phyloP scores from a whole-genome alignment of 2,888 invertebrate genomes.

The Pycnomerus fuliginosus region DNA sequence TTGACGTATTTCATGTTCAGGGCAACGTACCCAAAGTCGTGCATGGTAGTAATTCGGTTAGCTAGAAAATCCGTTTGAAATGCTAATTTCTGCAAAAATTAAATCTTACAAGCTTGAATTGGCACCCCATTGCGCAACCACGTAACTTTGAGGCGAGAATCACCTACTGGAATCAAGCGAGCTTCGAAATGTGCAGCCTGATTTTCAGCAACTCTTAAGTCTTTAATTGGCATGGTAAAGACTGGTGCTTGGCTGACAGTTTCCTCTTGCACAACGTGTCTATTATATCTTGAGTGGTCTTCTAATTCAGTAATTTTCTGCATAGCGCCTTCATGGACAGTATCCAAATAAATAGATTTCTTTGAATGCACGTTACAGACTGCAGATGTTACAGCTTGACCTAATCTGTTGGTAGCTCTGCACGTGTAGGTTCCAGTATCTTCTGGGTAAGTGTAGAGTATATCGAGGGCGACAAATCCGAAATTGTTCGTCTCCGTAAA shows the following conservation, averaged over 20 bases:
- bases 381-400: conserved; percentile 91
- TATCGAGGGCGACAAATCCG: conserved; percentile 95
- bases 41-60: conserved; percentile 91
- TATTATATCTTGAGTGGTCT: conserved; percentile 73
- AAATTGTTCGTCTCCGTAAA: conserved; percentile 97
- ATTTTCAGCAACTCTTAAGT: conserved; percentile 83
- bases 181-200: conserved; percentile 94
- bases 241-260: conserved; percentile 83
- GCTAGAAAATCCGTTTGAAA: conserved; percentile 54
- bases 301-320: conserved; percentile 80
- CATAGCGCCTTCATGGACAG: conserved; percentile 85
- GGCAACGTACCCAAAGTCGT: conserved; percentile 97
- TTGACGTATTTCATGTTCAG: conserved; percentile 92
- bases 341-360: conserved; percentile 83
- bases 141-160: conserved; percentile 87
- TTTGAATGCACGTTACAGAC: conserved; percentile 77
- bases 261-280: conserved; percentile 74
- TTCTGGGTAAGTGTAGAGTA: conserved; percentile 92
- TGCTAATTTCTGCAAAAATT: conserved; percentile 8
- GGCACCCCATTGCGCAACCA: conserved; percentile 92
- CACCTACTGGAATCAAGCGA: conserved; percentile 90
- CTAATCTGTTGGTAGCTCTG: conserved; percentile 86
- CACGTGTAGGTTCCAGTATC: conserved; percentile 96
- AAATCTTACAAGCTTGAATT: conserved; percentile 79
- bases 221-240: conserved; percentile 88